Conservation (phyloP, 2,888 invertebrate genomes). For the Sinohyriopsis cumingii region DNA sequence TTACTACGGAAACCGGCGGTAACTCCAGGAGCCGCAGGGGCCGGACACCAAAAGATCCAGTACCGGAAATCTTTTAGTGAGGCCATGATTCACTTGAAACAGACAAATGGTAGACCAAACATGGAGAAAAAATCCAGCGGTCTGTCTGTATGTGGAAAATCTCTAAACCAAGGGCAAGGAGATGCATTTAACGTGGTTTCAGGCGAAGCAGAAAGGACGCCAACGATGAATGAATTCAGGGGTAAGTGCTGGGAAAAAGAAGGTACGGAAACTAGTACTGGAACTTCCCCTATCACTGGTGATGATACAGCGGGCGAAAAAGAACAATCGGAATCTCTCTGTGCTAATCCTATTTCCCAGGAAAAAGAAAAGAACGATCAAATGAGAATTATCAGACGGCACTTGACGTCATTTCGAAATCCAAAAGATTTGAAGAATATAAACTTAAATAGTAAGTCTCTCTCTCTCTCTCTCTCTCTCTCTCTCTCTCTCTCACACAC, state of each 20-base stretch:
- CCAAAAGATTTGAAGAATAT: slow-evolving; percentile 10
- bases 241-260: slow-evolving; percentile 1
- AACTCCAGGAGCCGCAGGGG: neutral
- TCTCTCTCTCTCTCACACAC: slow-evolving; percentile 5
- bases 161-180: slow-evolving; percentile 3
- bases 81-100: slow-evolving; percentile 30
- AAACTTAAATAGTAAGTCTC: slow-evolving; percentile 16
- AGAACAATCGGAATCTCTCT: no score
- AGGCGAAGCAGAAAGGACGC: slow-evolving; percentile 4
- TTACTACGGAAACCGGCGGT: slow-evolving; percentile 1
- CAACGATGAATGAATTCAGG: neutral
- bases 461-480: slow-evolving; percentile 6
- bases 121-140: slow-evolving; percentile 25
- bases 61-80: slow-evolving; percentile 37
- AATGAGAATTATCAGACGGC: slow-evolving; percentile 9
- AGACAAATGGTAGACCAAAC: slow-evolving; percentile 18
- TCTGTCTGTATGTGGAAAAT: slow-evolving; percentile 35
- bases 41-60: slow-evolving; percentile 20
- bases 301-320: no score
- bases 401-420: slow-evolving; percentile 9
- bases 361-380: neutral
- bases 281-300: neutral
- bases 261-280: slow-evolving; percentile 1
- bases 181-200: neutral
- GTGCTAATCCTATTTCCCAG: no score